These are phyloP conservation scores for Bugulina stolonifera DNA, from an alignment of 2,888 invertebrate genomes.

Conservation along the genomic window DNA sequence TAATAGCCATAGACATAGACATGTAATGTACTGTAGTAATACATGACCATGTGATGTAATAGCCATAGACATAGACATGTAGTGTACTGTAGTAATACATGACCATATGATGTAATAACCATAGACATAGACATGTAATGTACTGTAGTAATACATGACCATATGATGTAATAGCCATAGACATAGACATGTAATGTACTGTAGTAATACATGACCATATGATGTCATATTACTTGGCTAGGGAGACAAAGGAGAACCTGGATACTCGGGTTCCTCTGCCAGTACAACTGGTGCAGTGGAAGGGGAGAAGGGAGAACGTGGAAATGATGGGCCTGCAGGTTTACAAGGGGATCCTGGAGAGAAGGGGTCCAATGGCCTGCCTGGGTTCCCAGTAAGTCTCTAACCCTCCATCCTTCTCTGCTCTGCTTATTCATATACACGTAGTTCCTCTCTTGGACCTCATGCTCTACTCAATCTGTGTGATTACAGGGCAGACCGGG, in stretches of 20 bases:
- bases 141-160: background rate
- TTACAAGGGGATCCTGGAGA: constrained; percentile 33
- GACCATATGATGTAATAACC: background rate
- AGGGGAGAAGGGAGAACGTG: constrained; percentile 33
- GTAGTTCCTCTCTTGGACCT: too few relatives aligned
- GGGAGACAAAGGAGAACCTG: constrained; percentile 28
- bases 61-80: background rate
- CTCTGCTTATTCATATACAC: too few relatives aligned
- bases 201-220: background rate
- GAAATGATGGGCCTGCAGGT: constrained; percentile 32
- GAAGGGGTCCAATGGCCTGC: constrained; percentile 41
- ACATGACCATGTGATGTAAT: background rate
- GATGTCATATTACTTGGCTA: background rate
- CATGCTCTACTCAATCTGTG: too few relatives aligned
- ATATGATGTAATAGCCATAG: background rate
- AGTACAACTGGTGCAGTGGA: constrained; percentile 28
- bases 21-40: background rate
- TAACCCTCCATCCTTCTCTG: too few relatives aligned
- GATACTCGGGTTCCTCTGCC: constrained; percentile 30
- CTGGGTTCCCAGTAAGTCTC: constrained; percentile 41
- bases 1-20: too few relatives aligned
- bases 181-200: background rate
- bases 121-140: background rate
- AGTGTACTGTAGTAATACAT: background rate
- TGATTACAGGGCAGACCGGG: constrained; percentile 5